Base-by-base conservation (phyloP, 2,888 invertebrate genomes). In the Baccha elongata region DNA sequence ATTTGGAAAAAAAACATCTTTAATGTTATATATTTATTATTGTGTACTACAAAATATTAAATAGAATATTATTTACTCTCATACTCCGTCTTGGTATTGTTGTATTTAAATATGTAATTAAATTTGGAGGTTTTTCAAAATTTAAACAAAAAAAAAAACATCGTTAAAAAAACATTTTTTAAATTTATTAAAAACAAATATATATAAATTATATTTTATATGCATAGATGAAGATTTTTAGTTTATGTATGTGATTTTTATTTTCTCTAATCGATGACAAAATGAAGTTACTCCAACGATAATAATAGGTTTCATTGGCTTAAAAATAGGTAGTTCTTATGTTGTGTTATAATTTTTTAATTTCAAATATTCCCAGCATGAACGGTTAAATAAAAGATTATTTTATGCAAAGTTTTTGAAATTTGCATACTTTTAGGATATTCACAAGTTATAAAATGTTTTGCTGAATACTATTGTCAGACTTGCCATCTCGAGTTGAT, bases 261-360 rank as follows among this genome's bases (percentile, higher is more conserved):
- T 42, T 52, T 65, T 75, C 68, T 68, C 58, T 0, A 42, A 72
- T 64, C 53, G 64, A 44, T 73, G 68, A 13, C 21, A n/a, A 21
- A 40, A 46, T 29, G 44, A 23, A n/a, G 8, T 15, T 19, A 53
- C 35, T 58, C 44, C 15, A 52, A 58, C 48, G 37, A 64, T 37
- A 48, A 73, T 67, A 50, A 50, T 73, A 72, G 83, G 83, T 83
- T 83, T 83, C 83, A 83, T 83, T 83, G 62, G 62, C n/a, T 71
- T 35, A 73, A 29, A 48, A 40, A 58, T 71, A n/a, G n/a, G n/a
- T 64, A 29, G 8, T 8, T 40, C 1, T 58, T 26, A 13, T 40
- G 40, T 40, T 55, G 1, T 32, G 23, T 13, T 23, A 8, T 32
- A 32, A 32, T 8, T 23, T 23, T 23, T 23, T 23, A 23, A 23